These are phyloP conservation scores for Lethrus apterus DNA, from an alignment of 1,140 invertebrate genomes.

Conservation along the genomic window DNA sequence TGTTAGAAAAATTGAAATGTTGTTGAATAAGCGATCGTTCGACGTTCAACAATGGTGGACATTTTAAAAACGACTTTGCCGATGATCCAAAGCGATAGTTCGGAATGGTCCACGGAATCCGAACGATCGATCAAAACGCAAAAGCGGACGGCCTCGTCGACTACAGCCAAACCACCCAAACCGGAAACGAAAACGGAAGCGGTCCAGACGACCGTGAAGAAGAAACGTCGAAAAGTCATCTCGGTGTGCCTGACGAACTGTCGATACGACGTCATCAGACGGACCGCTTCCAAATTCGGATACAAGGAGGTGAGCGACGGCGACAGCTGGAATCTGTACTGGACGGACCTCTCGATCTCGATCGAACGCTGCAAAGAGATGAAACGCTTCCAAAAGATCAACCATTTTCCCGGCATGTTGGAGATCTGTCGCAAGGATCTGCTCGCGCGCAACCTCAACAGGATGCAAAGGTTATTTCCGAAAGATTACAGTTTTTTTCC, in stretches of 20 bases:
- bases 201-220: slow-evolving; percentile 6
- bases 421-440: slow-evolving; percentile 86
- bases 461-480: slow-evolving; percentile 78
- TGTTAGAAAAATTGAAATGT: slow-evolving; percentile 16
- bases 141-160: neutral
- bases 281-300: slow-evolving; percentile 62
- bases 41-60: slow-evolving; percentile 21
- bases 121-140: slow-evolving; percentile 10
- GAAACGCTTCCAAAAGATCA: slow-evolving; percentile 84
- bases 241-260: slow-evolving; percentile 66
- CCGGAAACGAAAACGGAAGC: slow-evolving; percentile 1
- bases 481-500: slow-evolving; percentile 88
- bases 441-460: slow-evolving; percentile 74
- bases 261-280: slow-evolving; percentile 64
- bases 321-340: slow-evolving; percentile 82
- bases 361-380: slow-evolving; percentile 79
- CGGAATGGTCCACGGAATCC: slow-evolving; percentile 20
- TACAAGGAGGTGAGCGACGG: slow-evolving; percentile 73
- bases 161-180: neutral
- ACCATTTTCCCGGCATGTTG: slow-evolving; percentile 88
- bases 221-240: slow-evolving; percentile 29
- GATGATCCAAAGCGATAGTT: slow-evolving; percentile 22
- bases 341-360: slow-evolving; percentile 78
- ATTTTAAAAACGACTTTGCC: slow-evolving; percentile 25
- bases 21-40: slow-evolving; percentile 1